Percentiles rank a stretch among this genome's conserved stretches.
phyloP scores from a whole-genome alignment of 2,888 invertebrate species.

The Cheilosia scutellata region DNA sequence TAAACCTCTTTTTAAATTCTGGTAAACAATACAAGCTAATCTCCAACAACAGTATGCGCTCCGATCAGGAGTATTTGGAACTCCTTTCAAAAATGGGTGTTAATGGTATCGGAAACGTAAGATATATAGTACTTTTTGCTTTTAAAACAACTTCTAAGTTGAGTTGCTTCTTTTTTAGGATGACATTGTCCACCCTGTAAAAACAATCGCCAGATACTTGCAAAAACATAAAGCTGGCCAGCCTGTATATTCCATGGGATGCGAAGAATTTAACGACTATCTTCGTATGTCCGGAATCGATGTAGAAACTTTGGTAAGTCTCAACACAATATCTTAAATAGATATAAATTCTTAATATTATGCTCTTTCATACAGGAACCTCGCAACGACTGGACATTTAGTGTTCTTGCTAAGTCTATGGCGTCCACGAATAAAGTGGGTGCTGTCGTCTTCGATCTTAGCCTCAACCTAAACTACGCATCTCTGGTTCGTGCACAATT shows the following conservation, averaged over 20 bases:
- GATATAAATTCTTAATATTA: not conserved
- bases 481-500: conserved; percentile 83
- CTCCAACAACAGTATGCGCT: conserved; percentile 83
- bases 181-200: conserved; percentile 84
- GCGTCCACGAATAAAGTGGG: conserved; percentile 80
- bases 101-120: conserved; percentile 65
- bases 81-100: conserved; percentile 79
- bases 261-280: conserved; percentile 80
- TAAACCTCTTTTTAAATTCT: conserved; percentile 81
- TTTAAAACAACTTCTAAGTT: not conserved
- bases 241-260: conserved; percentile 83
- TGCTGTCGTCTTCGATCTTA: conserved; percentile 85
- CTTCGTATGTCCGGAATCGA: conserved; percentile 84
- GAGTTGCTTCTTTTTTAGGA: conserved; percentile 76
- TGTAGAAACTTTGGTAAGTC: conserved; percentile 81
- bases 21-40: conserved; percentile 84
- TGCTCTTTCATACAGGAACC: conserved; percentile 76
- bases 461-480: conserved; percentile 83
- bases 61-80: conserved; percentile 80
- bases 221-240: conserved; percentile 83
- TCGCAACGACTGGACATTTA: conserved; percentile 74
- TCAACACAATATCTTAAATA: not conserved
- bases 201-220: conserved; percentile 84
- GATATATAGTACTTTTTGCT: not conserved
- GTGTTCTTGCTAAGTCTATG: conserved; percentile 73